Percentiles rank a stretch among this genome's conserved stretches.
These are phyloP conservation scores for Myripristis jacobus DNA, from an alignment of 2,797 vertebrate species.

Conservation along the genomic window DNA sequence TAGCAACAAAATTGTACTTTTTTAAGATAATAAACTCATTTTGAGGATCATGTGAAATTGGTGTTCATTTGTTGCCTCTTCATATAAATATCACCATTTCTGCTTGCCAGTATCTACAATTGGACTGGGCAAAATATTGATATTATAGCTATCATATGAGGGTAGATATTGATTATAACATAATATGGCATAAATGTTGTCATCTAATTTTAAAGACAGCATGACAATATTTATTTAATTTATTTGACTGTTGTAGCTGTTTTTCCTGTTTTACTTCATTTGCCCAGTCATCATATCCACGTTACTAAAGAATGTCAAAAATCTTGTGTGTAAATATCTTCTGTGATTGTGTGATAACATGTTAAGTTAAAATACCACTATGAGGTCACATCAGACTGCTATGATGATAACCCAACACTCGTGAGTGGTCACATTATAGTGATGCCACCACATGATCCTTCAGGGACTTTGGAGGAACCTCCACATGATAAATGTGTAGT, in stretches of 20 bases:
- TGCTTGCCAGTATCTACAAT: too few species aligned
- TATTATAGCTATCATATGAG: too few species aligned
- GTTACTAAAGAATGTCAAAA: too few species aligned
- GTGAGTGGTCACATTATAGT: slow-evolving; percentile 49
- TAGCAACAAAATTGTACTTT: slow-evolving; percentile 53
- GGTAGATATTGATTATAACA: too few species aligned
- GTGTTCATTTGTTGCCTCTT: neutral
- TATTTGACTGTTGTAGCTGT: too few species aligned
- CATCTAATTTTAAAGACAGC: too few species aligned
- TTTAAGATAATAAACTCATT: slow-evolving; percentile 40
- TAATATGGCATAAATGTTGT: too few species aligned
- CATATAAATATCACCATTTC: neutral
- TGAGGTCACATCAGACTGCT: neutral
- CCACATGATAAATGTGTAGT: slow-evolving; percentile 17
- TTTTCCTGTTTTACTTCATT: too few species aligned
- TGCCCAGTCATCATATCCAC: too few species aligned
- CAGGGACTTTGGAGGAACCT: slow-evolving; percentile 1
- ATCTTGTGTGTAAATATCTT: too few species aligned
- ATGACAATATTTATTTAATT: too few species aligned
- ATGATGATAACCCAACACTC: neutral
- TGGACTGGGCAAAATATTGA: too few species aligned
- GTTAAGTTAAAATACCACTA: neutral
- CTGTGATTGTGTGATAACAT: neutral
- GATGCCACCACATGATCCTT: slow-evolving; percentile 43
- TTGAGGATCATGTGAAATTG: neutral